Evolutionary conservation across 2,888 invertebrate genomes (phyloP).

Genomic region (Heliconius ethilla): DNA sequence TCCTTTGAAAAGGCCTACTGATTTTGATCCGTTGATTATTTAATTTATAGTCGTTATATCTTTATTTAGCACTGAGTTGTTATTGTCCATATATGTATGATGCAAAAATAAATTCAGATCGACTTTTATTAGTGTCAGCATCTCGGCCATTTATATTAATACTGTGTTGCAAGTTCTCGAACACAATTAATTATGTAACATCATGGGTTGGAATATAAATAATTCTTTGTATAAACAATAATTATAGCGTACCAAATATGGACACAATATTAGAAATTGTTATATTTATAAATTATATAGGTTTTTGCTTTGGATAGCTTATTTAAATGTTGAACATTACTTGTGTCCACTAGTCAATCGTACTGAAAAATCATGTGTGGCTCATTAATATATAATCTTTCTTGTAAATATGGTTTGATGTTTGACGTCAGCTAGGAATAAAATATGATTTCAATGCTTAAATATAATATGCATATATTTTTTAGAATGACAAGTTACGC

Average conservation of each 20-base stretch:
- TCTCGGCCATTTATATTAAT: constrained; percentile 30
- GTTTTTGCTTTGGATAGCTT: neutral
- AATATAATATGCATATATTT: neutral
- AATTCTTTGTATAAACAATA: neutral
- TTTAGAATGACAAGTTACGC: neutral
- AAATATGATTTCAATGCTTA: neutral
- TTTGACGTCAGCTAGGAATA: neutral
- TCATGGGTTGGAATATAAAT: neutral
- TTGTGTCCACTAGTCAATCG: neutral
- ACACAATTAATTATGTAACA: constrained; percentile 17
- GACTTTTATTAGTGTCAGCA: constrained; percentile 30
- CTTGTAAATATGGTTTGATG: neutral
- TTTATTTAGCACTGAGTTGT: neutral
- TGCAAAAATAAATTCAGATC: constrained; percentile 33
- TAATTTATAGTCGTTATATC: neutral
- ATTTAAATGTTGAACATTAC: constrained; percentile 6
- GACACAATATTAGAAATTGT: neutral
- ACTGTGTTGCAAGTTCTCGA: constrained; percentile 32
- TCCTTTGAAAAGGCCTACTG: neutral
- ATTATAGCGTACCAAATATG: neutral
- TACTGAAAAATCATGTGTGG: constrained; percentile 9
- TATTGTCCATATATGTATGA: constrained; percentile 14
- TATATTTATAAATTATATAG: neutral
- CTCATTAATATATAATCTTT: constrained; percentile 5
- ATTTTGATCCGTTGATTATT: neutral